Conservation (phyloP, 2,113 vertebrate species). For the Upupa epops region DNA sequence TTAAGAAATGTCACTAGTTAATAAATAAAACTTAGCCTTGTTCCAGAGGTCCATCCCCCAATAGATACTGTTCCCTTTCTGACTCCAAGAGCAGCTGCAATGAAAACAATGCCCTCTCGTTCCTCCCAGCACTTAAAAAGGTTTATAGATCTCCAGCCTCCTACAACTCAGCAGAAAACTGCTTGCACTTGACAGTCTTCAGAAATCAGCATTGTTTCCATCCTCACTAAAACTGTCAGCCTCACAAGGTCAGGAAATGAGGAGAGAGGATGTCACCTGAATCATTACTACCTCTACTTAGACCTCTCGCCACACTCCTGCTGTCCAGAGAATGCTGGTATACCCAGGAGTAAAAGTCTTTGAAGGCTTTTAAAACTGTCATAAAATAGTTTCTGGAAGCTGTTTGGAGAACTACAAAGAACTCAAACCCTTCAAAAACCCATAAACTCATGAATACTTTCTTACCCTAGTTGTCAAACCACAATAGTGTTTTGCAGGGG, state of each 20-base stretch:
- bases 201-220: slow-evolving; percentile 65
- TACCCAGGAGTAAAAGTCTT: slow-evolving; percentile 29
- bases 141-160: slow-evolving; percentile 79
- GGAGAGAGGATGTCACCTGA: slow-evolving; percentile 51
- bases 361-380: slow-evolving; percentile 43
- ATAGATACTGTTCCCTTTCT: slow-evolving; percentile 40
- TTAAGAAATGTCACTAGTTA: slow-evolving; percentile 67
- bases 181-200: slow-evolving; percentile 72
- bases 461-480: background rate
- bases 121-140: slow-evolving; percentile 71
- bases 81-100: slow-evolving; percentile 58
- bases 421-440: slow-evolving; percentile 12
- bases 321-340: slow-evolving; percentile 21
- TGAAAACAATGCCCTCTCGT: slow-evolving; percentile 63
- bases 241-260: slow-evolving; percentile 66
- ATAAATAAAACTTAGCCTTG: slow-evolving; percentile 65
- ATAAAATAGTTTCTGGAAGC: slow-evolving; percentile 51
- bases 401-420: slow-evolving; percentile 47
- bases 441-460: background rate
- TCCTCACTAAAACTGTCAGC: slow-evolving; percentile 54
- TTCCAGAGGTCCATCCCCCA: slow-evolving; percentile 26
- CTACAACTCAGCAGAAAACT: slow-evolving; percentile 79
- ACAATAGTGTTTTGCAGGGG: background rate
- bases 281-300: slow-evolving; percentile 25
- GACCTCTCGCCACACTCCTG: background rate